phyloP scores from a whole-genome alignment of 2,113 vertebrate genomes.

The Thermophis baileyi region DNA sequence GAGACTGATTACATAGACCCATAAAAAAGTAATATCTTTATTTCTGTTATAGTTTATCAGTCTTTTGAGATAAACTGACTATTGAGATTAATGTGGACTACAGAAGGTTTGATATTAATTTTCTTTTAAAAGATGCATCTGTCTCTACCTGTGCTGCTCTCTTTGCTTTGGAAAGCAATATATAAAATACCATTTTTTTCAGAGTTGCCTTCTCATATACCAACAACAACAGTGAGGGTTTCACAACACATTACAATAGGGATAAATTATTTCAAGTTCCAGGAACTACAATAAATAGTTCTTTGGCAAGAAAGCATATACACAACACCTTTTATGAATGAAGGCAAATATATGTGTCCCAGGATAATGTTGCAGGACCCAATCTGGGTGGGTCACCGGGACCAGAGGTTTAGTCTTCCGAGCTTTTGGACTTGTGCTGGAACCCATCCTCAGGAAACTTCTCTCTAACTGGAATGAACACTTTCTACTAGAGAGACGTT shows the following conservation, averaged over 20 bases:
- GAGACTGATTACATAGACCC: neutral
- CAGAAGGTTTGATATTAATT: slow-evolving; percentile 38
- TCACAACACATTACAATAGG: neutral
- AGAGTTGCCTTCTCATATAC: slow-evolving; percentile 32
- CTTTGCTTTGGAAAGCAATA: slow-evolving; percentile 38
- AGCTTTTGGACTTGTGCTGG: no score
- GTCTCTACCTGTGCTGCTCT: slow-evolving; percentile 13
- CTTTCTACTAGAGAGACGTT: no score
- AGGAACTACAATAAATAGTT: neutral
- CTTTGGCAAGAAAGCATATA: neutral
- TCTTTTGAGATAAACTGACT: slow-evolving; percentile 24
- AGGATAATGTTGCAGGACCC: no score
- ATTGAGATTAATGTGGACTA: slow-evolving; percentile 31
- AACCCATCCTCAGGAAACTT: no score
- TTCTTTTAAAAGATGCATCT: slow-evolving; percentile 27
- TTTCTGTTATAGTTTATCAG: slow-evolving; percentile 5
- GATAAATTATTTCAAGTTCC: neutral
- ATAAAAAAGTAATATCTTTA: neutral
- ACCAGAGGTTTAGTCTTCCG: no score
- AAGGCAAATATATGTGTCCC: no score
- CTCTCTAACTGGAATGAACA: no score
- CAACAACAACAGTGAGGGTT: slow-evolving; percentile 6
- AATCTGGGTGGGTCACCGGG: no score
- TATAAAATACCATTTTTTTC: slow-evolving; percentile 44
- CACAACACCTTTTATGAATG: neutral